Evolutionary conservation across 2,888 invertebrate genomes (phyloP).

Genomic region (Beris morrisii): DNA sequence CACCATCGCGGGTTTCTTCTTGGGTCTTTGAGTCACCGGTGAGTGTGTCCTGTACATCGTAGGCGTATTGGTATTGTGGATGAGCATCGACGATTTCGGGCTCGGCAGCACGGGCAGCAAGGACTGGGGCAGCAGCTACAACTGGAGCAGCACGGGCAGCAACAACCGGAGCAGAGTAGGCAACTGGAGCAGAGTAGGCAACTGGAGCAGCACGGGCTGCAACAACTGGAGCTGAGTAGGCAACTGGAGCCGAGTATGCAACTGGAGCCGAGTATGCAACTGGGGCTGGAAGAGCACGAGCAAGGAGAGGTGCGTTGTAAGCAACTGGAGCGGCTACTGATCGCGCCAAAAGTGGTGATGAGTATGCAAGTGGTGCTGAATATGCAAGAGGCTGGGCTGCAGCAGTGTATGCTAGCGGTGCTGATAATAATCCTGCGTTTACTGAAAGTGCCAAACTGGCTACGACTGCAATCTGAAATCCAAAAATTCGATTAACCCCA

Average conservation of each 20-base stretch:
- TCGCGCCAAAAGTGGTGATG: neutral
- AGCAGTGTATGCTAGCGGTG: constrained; percentile 41
- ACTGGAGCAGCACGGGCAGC: constrained; percentile 46
- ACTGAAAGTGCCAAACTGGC: constrained; percentile 53
- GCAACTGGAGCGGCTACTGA: constrained; percentile 38
- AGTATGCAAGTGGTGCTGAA: constrained; percentile 34
- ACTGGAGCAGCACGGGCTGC: constrained; percentile 44
- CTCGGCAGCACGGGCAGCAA: constrained; percentile 49
- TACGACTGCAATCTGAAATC: constrained; percentile 49
- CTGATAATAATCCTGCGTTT: constrained; percentile 50
- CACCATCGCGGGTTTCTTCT: constrained; percentile 58
- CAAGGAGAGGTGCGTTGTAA: constrained; percentile 36
- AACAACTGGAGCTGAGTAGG: constrained; percentile 40
- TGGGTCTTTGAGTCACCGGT: constrained; percentile 59
- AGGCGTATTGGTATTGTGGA: constrained; percentile 58
- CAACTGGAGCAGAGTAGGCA: constrained; percentile 43
- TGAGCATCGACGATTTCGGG: constrained; percentile 56
- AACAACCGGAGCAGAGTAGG: constrained; percentile 38
- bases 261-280: constrained; percentile 39
- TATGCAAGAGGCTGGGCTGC: constrained; percentile 38
- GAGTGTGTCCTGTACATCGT: constrained; percentile 57
- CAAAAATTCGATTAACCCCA: constrained; percentile 8
- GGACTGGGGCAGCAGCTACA: constrained; percentile 54
- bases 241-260: constrained; percentile 41
- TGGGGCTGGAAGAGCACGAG: constrained; percentile 38